Conservation (phyloP, 2,888 invertebrate species). For the Cerceris ruficornis region DNA sequence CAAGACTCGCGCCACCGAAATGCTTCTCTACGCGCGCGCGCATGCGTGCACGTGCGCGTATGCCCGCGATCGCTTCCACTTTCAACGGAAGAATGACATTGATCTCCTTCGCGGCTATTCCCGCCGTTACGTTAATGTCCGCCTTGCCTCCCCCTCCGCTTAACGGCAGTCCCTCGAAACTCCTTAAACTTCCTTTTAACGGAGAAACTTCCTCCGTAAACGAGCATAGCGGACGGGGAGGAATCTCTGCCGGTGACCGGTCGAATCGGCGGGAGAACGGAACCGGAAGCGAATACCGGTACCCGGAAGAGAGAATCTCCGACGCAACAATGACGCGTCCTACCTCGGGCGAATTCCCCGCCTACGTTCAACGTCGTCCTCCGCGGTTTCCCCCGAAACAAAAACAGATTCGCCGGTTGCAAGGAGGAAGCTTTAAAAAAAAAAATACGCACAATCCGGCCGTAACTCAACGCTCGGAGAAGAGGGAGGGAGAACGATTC, state of each 20-base stretch:
- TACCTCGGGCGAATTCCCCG: too few species aligned
- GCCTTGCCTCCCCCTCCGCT: slow-evolving; percentile 48
- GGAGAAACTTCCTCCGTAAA: slow-evolving; percentile 57
- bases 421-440: not conserved
- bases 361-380: too few species aligned
- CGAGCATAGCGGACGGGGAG: slow-evolving; percentile 46
- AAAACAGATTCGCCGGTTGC: not conserved
- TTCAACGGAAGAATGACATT: slow-evolving; percentile 28
- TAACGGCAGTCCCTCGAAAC: slow-evolving; percentile 53
- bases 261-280: not conserved
- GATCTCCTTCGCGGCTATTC: slow-evolving; percentile 51
- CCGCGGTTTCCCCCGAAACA: not conserved
- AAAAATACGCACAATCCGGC: not conserved
- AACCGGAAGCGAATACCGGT: too few species aligned
- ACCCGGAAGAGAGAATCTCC: too few species aligned
- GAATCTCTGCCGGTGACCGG: slow-evolving; percentile 23
- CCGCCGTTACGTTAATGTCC: slow-evolving; percentile 48
- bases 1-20: too few species aligned
- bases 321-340: too few species aligned
- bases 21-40: not conserved
- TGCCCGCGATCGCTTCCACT: slow-evolving; percentile 22
- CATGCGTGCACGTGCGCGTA: not conserved
- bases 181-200: slow-evolving; percentile 57
- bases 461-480: too few species aligned
- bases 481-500: too few species aligned